Evolutionary conservation across 1,140 invertebrate species (phyloP).

Genomic region (Achatina immaculata): DNA sequence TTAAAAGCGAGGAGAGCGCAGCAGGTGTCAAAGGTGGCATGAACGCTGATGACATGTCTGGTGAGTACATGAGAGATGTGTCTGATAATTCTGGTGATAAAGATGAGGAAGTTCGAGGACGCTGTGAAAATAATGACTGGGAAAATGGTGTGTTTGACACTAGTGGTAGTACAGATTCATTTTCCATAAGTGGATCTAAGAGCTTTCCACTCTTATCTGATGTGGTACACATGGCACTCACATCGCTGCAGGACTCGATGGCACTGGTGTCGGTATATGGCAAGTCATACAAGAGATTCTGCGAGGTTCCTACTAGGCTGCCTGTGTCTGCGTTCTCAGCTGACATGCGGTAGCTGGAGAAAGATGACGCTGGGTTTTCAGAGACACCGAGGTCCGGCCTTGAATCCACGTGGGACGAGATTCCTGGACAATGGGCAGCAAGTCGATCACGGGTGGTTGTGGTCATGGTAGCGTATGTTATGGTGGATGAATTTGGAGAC

Average conservation of each 20-base stretch:
- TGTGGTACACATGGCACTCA: neutral
- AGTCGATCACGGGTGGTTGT: slow-evolving; percentile 65
- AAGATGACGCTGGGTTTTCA: neutral
- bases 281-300: slow-evolving; percentile 4
- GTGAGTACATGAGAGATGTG: neutral
- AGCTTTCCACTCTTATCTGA: neutral
- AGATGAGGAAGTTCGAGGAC: neutral
- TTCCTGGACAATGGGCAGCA: slow-evolving; percentile 62
- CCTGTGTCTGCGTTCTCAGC: neutral
- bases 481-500: slow-evolving; percentile 26
- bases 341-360: neutral
- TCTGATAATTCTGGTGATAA: neutral
- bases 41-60: neutral
- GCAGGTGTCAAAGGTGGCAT: neutral
- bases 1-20: neutral
- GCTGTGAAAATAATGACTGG: neutral
- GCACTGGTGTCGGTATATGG: neutral
- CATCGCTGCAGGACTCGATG: neutral
- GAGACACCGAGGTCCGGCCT: slow-evolving; percentile 4
- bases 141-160: neutral
- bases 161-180: neutral
- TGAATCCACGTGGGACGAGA: slow-evolving; percentile 64
- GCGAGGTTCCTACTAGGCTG: neutral
- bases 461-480: slow-evolving; percentile 64
- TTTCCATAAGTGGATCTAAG: neutral